Base-by-base conservation (phyloP, 2,113 vertebrate genomes). In the Pterocles gutturalis region DNA sequence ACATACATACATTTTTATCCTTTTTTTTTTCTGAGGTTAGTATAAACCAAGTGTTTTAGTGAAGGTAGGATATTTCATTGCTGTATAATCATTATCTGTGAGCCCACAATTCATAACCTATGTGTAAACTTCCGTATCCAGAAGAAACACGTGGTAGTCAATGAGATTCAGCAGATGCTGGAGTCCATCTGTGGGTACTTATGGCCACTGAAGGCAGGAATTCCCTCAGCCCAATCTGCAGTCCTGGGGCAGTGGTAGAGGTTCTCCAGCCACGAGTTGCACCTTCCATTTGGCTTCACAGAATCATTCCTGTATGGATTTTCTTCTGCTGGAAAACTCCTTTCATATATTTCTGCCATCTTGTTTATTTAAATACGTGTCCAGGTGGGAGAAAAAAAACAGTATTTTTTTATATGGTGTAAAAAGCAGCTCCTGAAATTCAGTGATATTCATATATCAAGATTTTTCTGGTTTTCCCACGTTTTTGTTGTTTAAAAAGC, bases 1-100 rank as follows among this genome's bases (percentile, higher is more conserved):
- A 34, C 58, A 41, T 41, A 41, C 38, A 62, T 66, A 58, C 7
- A 22, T 77, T 81, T 88, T 83, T 60, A 34, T 43, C 33, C 51
- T 43, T 26, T 33, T 80, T 92, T 88, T 65, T 92, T 92, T 90
- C 69, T 71, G 13, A 60, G 66, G 11, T 86, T 61, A 51, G 51
- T 70, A 78, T 46, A 92, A 80, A 25, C 5, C 13, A 87, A 58
- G 16, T 51, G 33, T 83, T 95, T 53, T 43, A 45, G 54, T 67
- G 41, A 55, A 69, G 49, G 36, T 72, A 73, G 16, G 9, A 8
- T 76, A 14, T 65, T 88, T 67, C 43, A 73, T 41, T 83, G 58
- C 16, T 0, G 0, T 77, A 31, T 71, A 31, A 33, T 61, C n/a
- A 6, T 69, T 70, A 66, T 11, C 28, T 13, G n/a, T 17, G 15